These are phyloP conservation scores for Galleria mellonella DNA, from an alignment of 1,140 invertebrate species.

Conservation along the genomic window DNA sequence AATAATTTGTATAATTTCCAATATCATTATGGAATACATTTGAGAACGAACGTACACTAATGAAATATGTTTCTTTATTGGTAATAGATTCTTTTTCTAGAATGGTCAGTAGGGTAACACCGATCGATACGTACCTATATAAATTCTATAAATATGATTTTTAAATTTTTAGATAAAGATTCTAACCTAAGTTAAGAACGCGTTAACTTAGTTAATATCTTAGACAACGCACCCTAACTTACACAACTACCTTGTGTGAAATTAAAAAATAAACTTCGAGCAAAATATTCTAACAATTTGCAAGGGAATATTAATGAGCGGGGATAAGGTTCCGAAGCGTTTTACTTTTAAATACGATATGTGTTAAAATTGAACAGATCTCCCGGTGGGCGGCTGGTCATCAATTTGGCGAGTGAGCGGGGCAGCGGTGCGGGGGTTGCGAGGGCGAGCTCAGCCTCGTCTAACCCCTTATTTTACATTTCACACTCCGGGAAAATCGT, in stretches of 20 bases:
- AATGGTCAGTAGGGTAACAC: too few relatives aligned
- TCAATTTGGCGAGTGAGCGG: constrained; percentile 56
- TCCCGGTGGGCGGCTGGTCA: constrained; percentile 62
- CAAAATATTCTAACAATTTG: constrained; percentile 28
- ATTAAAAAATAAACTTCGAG: constrained; percentile 11
- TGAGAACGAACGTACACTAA: too few relatives aligned
- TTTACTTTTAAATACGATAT: constrained; percentile 69
- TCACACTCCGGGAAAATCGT: constrained; percentile 73
- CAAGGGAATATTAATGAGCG: constrained; percentile 51
- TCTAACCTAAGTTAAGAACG: too few relatives aligned
- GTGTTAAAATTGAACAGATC: constrained; percentile 69
- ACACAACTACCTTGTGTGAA: not conserved
- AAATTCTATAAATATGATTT: too few relatives aligned
- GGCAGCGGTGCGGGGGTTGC: constrained; percentile 17
- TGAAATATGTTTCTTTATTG: too few relatives aligned
- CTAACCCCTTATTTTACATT: constrained; percentile 74
- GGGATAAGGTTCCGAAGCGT: constrained; percentile 39
- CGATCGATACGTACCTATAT: too few relatives aligned
- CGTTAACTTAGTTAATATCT: too few relatives aligned
- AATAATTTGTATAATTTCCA: too few relatives aligned
- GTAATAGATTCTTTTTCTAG: too few relatives aligned
- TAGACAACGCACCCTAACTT: too few relatives aligned
- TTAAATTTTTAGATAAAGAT: too few relatives aligned
- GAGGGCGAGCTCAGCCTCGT: constrained; percentile 44
- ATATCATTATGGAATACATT: too few relatives aligned